phyloP scores from a whole-genome alignment of 2,113 vertebrate genomes.

The Sterna hirundo region DNA sequence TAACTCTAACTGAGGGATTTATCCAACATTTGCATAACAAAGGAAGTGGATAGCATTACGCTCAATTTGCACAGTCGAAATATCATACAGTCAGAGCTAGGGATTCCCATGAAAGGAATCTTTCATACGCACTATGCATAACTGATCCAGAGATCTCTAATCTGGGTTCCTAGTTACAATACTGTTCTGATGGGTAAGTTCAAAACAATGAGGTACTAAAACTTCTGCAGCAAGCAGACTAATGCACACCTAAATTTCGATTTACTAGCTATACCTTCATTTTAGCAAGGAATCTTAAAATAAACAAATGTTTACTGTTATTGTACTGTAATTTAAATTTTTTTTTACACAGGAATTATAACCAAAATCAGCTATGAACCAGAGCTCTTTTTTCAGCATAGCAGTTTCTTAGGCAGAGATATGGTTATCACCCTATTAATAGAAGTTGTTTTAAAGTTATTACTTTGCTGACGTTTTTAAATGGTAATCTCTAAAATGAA shows the following conservation, averaged over 20 bases:
- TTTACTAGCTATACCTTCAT: background rate
- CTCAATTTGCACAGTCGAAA: background rate
- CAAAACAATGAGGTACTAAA: background rate
- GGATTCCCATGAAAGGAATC: background rate
- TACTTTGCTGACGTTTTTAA: background rate
- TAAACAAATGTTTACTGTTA: background rate
- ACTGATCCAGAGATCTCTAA: background rate
- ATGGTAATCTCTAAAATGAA: background rate
- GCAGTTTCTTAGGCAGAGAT: background rate
- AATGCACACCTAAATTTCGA: background rate
- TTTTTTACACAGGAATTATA: background rate
- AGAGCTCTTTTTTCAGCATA: background rate
- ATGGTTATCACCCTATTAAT: background rate
- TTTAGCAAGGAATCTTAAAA: background rate
- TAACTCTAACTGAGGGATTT: background rate
- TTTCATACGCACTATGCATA: background rate
- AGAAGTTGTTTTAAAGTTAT: background rate
- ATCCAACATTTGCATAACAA: background rate
- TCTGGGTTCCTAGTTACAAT: background rate
- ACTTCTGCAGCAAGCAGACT: background rate
- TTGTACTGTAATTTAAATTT: background rate
- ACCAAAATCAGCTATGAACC: background rate
- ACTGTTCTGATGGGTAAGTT: background rate
- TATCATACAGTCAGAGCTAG: background rate
- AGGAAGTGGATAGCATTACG: background rate